phyloP scores from a whole-genome alignment of 2,113 vertebrate species.

The Macrotis lagotis region DNA sequence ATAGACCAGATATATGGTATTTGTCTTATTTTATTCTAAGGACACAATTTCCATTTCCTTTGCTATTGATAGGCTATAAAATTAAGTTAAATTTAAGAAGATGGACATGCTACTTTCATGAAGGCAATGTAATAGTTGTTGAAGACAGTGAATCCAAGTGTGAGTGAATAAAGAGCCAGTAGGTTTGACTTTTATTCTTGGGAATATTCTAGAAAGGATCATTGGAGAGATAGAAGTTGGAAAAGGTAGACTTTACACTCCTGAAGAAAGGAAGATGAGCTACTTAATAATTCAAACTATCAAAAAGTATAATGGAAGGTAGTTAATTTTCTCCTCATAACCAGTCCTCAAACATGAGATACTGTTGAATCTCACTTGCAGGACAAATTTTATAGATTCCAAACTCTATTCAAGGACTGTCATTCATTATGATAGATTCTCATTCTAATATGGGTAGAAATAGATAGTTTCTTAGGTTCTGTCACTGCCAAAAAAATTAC shows the following conservation, averaged over 20 bases:
- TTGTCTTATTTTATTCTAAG: too few species aligned
- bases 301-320: not conserved
- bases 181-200: not conserved
- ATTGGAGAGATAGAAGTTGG: not conserved
- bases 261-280: not conserved
- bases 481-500: too few species aligned
- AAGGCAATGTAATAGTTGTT: not conserved
- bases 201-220: not conserved
- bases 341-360: not conserved
- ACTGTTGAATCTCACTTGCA: not conserved
- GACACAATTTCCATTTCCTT: not conserved
- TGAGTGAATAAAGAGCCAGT: not conserved
- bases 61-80: not conserved
- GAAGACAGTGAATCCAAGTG: not conserved
- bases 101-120: not conserved
- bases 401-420: not conserved
- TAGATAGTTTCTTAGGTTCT: not conserved
- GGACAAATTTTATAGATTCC: not conserved
- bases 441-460: not conserved
- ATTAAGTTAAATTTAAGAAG: not conserved
- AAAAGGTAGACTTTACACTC: not conserved
- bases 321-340: not conserved
- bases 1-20: too few species aligned
- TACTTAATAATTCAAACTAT: not conserved
- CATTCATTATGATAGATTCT: not conserved